Evolutionary conservation across 1,140 invertebrate genomes (phyloP).

Genomic region (Zaprionus davidi): DNA sequence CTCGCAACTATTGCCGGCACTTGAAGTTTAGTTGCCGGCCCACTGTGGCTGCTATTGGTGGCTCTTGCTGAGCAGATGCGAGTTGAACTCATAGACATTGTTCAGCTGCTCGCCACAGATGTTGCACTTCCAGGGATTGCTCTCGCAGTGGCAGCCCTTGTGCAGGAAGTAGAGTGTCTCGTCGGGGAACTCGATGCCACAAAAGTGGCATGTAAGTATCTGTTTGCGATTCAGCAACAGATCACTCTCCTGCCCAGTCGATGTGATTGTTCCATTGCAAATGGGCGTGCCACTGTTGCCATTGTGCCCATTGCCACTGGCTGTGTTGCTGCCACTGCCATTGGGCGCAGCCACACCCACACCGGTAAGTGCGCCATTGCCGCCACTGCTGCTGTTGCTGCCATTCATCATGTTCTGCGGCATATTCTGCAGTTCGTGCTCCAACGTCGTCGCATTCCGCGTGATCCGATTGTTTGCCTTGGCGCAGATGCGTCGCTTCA

Average conservation of each 20-base stretch:
- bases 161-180: constrained; percentile 98
- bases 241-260: constrained; percentile 86
- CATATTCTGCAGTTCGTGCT: constrained; percentile 68
- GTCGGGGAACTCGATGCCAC: constrained; percentile 97
- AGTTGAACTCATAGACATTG: constrained; percentile 98
- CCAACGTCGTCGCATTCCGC: constrained; percentile 74
- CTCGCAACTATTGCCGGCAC: constrained; percentile 3
- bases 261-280: constrained; percentile 88
- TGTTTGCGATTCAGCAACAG: constrained; percentile 84
- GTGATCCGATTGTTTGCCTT: constrained; percentile 85
- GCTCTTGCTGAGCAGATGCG: constrained; percentile 96
- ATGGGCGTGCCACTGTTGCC: constrained; percentile 81
- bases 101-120: constrained; percentile 97
- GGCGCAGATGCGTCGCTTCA: constrained; percentile 90
- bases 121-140: constrained; percentile 99
- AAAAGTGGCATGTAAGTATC: constrained; percentile 92
- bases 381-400: constrained; percentile 16
- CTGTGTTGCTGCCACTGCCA: constrained; percentile 19
- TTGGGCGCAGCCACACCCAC: constrained; percentile 34
- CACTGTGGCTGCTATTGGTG: constrained; percentile 88
- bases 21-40: constrained; percentile 49
- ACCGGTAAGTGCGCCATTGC: constrained; percentile 9
- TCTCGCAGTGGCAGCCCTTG: constrained; percentile 98
- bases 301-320: constrained; percentile 52
- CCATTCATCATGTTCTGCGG: constrained; percentile 62